Percentiles rank a stretch among this genome's conserved stretches.
phyloP scores from a whole-genome alignment of 2,113 vertebrate species.

The Thunnus maccoyii region DNA sequence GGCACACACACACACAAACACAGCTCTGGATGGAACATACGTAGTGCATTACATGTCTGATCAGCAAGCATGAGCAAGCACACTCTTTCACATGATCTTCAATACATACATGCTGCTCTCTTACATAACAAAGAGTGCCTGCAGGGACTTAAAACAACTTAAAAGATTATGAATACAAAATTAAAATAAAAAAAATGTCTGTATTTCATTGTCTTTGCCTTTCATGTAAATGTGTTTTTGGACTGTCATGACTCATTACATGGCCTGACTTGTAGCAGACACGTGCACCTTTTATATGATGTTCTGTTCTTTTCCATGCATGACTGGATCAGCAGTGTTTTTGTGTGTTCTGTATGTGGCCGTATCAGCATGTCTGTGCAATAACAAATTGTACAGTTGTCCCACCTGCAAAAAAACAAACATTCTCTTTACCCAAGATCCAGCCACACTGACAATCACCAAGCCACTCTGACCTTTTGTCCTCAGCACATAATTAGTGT shows the following conservation, averaged over 20 bases:
- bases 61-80: conserved; percentile 2
- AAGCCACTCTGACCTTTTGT: conserved; percentile 40
- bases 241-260: too few species aligned
- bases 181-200: too few species aligned
- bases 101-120: background rate
- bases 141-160: too few species aligned
- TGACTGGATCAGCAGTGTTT: background rate
- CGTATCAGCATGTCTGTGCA: conserved; percentile 3
- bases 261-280: too few species aligned
- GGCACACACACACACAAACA: background rate
- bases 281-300: background rate
- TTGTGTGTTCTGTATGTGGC: background rate
- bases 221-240: too few species aligned
- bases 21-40: background rate
- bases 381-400: background rate
- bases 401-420: conserved; percentile 15
- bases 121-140: conserved; percentile 2
- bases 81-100: conserved; percentile 6
- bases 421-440: background rate
- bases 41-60: background rate
- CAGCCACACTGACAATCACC: background rate
- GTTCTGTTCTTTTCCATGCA: background rate
- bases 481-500: conserved; percentile 9
- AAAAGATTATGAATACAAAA: too few species aligned
- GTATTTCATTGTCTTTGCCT: too few species aligned